Evolutionary conservation across 2,113 vertebrate genomes (phyloP), one percentile per base, ranked within the genome.

Genomic region (Xiphophorus hellerii): DNA sequence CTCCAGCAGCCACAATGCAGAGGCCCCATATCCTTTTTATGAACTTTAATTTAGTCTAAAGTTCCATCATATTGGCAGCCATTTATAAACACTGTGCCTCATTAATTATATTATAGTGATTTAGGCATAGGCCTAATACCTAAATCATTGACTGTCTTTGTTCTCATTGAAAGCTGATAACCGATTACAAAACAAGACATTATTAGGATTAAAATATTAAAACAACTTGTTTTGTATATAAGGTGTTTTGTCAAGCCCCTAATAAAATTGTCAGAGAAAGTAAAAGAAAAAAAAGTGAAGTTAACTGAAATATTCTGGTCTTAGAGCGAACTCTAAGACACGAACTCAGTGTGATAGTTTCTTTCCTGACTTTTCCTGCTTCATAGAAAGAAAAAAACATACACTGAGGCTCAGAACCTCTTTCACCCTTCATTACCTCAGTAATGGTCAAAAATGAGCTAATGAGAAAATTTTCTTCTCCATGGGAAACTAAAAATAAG

Each of bases 401-500:
- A 69, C 39, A 66, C 33, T 14, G 39, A 4, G 61, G 72, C 73
- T 83, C 63, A 82, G 61, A 76, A 74, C 66, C 83, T 82, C 39
- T 69, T 84, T 90, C 82, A 90, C 64, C 82, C 87, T 78, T 70
- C 87, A 90, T 85, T 84, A 77, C 82, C 77, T 78, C 81, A n/a
- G 73, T 87, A 87, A 92, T 86, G 78, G 72, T 48, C 67, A 84
- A 72, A 79, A 74, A 77, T 64, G 77, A 66, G 66, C 75, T 85
- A 74, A 84, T 87, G 77, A 84, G 76, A 85, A 89, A 88, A 84
- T 72, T 62, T 77, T 72, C 78, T 74, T 64, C 62, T 82, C 64
- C 4, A 31, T 30, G 37, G 79, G 76, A 83, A 87, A 66, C 61
- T 62, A 73, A 78, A 78, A 29, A 37, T 33, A 54, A 63, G 54